A percentile compares a stretch with the other conserved stretches of the same genome.
Conservation (phyloP, 2,888 invertebrate species). For the Eledona agricola region DNA sequence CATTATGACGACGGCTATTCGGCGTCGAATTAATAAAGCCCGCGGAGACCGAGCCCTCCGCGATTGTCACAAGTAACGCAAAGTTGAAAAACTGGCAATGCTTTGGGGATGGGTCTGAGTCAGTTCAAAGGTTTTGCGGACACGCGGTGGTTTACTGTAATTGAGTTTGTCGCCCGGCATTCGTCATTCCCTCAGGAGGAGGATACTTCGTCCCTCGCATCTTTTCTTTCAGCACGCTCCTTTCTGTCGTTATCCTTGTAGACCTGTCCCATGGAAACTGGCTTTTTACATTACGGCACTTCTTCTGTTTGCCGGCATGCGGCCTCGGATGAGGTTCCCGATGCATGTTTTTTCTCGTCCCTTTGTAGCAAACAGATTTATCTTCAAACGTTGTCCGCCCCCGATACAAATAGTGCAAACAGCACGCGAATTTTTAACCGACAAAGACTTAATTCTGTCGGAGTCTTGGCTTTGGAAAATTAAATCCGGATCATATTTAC, state of each 20-base stretch:
- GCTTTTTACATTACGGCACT: constrained; percentile 40
- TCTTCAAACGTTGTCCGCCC: constrained; percentile 22
- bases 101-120: constrained; percentile 28
- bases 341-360: constrained; percentile 33
- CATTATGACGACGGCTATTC: constrained; percentile 12
- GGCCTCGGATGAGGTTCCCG: constrained; percentile 27
- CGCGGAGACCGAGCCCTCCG: constrained; percentile 10
- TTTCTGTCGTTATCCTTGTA: constrained; percentile 38
- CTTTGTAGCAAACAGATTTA: constrained; percentile 32
- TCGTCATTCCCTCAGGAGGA: constrained; percentile 52
- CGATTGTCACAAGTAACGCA: constrained; percentile 22
- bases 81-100: constrained; percentile 30
- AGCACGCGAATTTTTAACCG: too few species aligned
- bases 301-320: constrained; percentile 34
- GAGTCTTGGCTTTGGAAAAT: constrained; percentile 40
- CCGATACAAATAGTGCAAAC: too few species aligned
- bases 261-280: constrained; percentile 40
- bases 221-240: constrained; percentile 36
- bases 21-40: constrained; percentile 19
- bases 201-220: constrained; percentile 39
- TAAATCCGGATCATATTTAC: constrained; percentile 50
- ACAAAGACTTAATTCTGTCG: too few species aligned
- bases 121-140: constrained; percentile 56
- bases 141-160: constrained; percentile 58
- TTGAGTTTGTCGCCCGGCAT: constrained; percentile 56